Percentiles rank a stretch among this genome's conserved stretches.
phyloP scores from a whole-genome alignment of 2,797 vertebrate species.

The Vultur gryphus region DNA sequence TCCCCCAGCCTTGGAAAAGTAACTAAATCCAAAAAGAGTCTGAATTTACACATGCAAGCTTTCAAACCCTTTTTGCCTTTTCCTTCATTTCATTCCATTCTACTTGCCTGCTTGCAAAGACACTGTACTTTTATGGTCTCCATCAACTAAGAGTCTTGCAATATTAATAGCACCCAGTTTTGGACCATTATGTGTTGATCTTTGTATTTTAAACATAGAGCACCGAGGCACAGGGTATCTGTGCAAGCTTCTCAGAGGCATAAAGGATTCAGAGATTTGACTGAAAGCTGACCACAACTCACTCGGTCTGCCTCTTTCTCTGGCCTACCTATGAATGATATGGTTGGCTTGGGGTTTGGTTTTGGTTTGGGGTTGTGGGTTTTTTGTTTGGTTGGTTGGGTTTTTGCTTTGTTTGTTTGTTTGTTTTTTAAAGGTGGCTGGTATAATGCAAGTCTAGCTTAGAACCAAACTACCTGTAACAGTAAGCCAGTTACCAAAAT shows the following conservation, averaged over 20 bases:
- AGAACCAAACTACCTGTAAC: not conserved
- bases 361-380: not conserved
- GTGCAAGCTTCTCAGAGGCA: not conserved
- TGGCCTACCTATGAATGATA: rapidly evolving
- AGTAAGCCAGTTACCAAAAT: not conserved
- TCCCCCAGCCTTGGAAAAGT: not conserved
- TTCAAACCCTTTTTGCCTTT: not conserved
- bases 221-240: not conserved
- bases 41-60: not conserved
- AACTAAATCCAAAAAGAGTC: not conserved
- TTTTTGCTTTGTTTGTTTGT: not conserved
- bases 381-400: not conserved
- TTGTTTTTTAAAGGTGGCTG: not conserved
- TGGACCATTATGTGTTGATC: not conserved
- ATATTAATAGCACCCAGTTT: rapidly evolving
- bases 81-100: not conserved
- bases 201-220: not conserved
- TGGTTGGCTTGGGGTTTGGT: not conserved
- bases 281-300: not conserved
- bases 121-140: rapidly evolving
- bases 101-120: not conserved
- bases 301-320: not conserved
- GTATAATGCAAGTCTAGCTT: not conserved
- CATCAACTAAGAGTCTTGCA: not conserved
- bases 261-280: not conserved